Percentiles rank a stretch among this genome's conserved stretches.
Conservation (phyloP, 2,113 vertebrate genomes). For the Aphyosemion australe region DNA sequence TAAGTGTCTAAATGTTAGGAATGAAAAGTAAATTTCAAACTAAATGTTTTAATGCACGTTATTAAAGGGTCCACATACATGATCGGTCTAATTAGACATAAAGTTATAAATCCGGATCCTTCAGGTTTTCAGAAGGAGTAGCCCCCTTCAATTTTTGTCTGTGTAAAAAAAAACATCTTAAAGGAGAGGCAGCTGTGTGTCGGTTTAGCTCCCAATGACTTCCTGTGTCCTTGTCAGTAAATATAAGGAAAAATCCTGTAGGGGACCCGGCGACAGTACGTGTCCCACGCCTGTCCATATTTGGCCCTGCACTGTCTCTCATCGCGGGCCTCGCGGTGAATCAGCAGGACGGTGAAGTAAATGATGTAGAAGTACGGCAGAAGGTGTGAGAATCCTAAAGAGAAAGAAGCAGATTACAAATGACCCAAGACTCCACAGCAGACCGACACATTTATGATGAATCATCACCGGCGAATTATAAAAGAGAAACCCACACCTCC, state of each 20-base stretch:
- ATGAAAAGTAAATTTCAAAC: no score
- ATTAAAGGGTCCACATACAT: no score
- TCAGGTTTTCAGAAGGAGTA: neutral
- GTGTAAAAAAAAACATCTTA: neutral
- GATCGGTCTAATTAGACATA: no score
- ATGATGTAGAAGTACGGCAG: slow-evolving; percentile 89
- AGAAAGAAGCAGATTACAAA: neutral
- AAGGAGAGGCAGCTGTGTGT: neutral
- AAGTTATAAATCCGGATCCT: slow-evolving; percentile 4
- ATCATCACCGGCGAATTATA: neutral
- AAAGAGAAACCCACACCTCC: slow-evolving; percentile 3
- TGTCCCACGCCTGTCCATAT: slow-evolving; percentile 86
- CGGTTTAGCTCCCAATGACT: slow-evolving; percentile 5
- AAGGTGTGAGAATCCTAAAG: slow-evolving; percentile 82
- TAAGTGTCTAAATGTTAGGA: no score
- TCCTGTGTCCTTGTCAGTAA: slow-evolving; percentile 76
- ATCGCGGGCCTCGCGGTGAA: slow-evolving; percentile 87
- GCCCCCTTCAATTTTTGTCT: neutral
- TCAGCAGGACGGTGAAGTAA: slow-evolving; percentile 84
- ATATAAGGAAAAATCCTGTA: slow-evolving; percentile 89
- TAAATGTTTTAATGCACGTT: no score
- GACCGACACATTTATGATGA: neutral
- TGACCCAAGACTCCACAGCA: slow-evolving; percentile 11
- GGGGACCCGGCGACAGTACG: slow-evolving; percentile 86
- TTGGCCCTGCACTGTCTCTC: slow-evolving; percentile 86